Evolutionary conservation across 2,113 vertebrate species (phyloP).

Genomic region (Carollia perspicillata): DNA sequence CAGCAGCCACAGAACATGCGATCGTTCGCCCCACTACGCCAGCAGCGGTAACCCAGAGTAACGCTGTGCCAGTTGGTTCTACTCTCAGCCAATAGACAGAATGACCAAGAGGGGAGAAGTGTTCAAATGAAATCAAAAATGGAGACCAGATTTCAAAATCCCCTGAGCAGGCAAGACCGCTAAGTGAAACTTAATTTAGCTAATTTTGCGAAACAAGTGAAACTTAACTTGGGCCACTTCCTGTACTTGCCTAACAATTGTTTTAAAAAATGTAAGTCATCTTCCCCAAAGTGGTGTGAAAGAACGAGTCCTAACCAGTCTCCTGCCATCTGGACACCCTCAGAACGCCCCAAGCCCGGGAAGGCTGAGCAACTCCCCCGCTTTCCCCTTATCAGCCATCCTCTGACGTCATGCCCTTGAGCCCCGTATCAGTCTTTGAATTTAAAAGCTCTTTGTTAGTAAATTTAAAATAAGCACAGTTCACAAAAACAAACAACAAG

Average conservation of each 20-base stretch:
- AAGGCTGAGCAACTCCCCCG: not conserved
- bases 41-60: not conserved
- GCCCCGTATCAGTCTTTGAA: not conserved
- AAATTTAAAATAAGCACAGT: not conserved
- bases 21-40: too few species aligned
- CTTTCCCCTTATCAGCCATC: not conserved
- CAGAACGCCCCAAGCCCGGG: not conserved
- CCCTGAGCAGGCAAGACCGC: not conserved
- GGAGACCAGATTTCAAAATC: not conserved
- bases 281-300: not conserved
- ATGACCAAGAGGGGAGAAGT: not conserved
- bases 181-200: conserved; percentile 3
- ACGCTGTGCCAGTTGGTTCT: not conserved
- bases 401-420: not conserved
- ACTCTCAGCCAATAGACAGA: not conserved
- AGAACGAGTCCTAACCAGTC: not conserved
- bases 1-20: not conserved
- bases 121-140: not conserved
- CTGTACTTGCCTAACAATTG: not conserved
- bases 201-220: not conserved
- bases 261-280: not conserved
- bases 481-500: too few species aligned
- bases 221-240: not conserved
- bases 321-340: not conserved
- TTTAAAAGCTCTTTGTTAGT: not conserved